Percentiles rank a stretch among this genome's conserved stretches.
phyloP scores from a whole-genome alignment of 2,888 invertebrate species.

The Ariolimax columbianus region DNA sequence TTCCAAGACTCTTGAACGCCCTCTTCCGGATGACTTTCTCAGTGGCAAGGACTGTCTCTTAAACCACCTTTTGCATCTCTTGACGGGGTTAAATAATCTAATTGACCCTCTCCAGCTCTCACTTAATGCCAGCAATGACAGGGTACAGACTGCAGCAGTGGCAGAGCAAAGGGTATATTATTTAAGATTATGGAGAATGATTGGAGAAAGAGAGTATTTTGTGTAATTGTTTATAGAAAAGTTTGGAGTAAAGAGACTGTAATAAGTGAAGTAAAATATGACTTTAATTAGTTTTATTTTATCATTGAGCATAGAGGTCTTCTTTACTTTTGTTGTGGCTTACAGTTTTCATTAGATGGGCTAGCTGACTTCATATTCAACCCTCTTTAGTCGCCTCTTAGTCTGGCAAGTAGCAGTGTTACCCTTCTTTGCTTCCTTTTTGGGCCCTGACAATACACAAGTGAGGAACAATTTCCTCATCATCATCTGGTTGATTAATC shows the following conservation, averaged over 20 bases:
- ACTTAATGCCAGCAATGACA: conserved; percentile 62
- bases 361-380: too few relatives aligned
- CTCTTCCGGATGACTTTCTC: conserved; percentile 61
- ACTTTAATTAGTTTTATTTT: too few relatives aligned
- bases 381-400: too few relatives aligned
- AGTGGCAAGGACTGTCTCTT: conserved; percentile 59
- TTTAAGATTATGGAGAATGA: not conserved
- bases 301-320: too few relatives aligned
- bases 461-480: too few relatives aligned
- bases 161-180: conserved; percentile 39
- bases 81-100: conserved; percentile 72
- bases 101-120: conserved; percentile 75
- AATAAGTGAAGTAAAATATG: too few relatives aligned
- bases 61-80: conserved; percentile 66
- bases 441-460: too few relatives aligned
- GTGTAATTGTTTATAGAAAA: not conserved
- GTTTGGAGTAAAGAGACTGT: not conserved
- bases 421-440: too few relatives aligned
- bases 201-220: not conserved
- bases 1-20: conserved; percentile 44
- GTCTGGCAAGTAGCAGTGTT: too few relatives aligned
- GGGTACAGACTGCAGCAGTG: not conserved
- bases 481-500: too few relatives aligned
- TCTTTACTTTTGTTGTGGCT: too few relatives aligned
- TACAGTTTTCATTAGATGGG: too few relatives aligned